Evolutionary conservation across 2,888 invertebrate genomes (phyloP), one percentile per base, ranked within the genome.

Genomic region (Villa cingulata): DNA sequence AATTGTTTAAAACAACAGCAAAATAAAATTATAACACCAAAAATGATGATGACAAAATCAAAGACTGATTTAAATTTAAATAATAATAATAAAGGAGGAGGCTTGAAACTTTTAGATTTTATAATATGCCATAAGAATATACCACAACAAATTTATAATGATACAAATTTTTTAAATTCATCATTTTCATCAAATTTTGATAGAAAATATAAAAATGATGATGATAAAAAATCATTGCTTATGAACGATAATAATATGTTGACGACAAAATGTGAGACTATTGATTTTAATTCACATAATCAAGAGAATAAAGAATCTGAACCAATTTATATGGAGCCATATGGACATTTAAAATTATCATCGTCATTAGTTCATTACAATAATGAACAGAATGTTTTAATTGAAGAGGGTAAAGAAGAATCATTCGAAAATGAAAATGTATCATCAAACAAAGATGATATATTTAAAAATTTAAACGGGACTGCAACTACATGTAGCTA

Each of bases 271-370:
- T 34, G 17, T 36, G 20, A 42, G 18, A 18, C 6, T 41, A 41
- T 32, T 18, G 27, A 41, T 12, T 32, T 32, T 16, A 29, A 34
- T 34, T 51, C 37, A 48, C 51, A 4, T 49, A 51, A 45, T 17
- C 41, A 48, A 12, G 40, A n/a, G n/a, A n/a, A 20, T 10, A 51
- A 48, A 14, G 48, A 45, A 29, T 46, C 54, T 34, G 59, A 59
- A 46, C 58, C 54, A 15, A 58, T 59, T 49, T 59, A 59, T 48
- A 58, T 58, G 58, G 58, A 58, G 48, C 59, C 59, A 18, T 59
- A 55, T 49, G 52, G 55, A 19, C 59, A 59, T 54, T 54, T 59
- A 32, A 56, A 57, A 48, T 15, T 34, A 15, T 10, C 34, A 15
- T 12, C 12, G 12, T 34, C 12, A 9, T 15, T 15, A 10, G 12